Evolutionary conservation across 2,113 vertebrate genomes (phyloP), one percentile per base, ranked within the genome.

Genomic region (Arenaria interpres): DNA sequence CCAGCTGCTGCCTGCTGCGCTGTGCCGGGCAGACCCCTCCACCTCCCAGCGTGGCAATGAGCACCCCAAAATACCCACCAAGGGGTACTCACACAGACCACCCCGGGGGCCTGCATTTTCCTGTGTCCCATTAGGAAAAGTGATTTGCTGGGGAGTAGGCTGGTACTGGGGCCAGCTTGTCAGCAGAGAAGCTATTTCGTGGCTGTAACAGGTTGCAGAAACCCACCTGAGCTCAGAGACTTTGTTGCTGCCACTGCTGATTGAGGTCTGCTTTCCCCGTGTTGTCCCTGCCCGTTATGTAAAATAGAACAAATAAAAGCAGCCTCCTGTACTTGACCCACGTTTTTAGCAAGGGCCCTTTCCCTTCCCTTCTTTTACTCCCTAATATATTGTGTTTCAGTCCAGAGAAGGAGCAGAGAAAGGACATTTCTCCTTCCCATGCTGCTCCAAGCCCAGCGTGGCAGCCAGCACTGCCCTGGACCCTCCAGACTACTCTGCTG

Each of bases 1-100:
- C 11, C 2, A 1, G 16, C 21, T 10, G 8, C 80, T n/a, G 19
- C 54, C 54, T 2, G 18, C 48, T 32, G n/a, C 27, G 1, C 0
- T 5, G 43, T n/a, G 33, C 43, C 2, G 1, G 15, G 12, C 62
- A 69, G 33, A 59, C 4, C n/a, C 59, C 64, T 33, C 15, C 46
- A 30, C 57, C 64, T 72, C 0, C 9, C 46, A 46, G 46, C 10
- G 20, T 46, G 46, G 20, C 20, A 20, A 5, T 46, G 20, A 21
- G 20, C 20, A 46, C 46, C 46, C 46, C 19, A 46, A 46, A 46
- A 10, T 21, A 46, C 45, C 45, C 19, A 19, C 20, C 46, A 46
- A 46, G 46, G 46, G 46, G 46, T 46, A 46, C 20, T 46, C 46
- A 46, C 46, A 21, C 5, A 5, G 46, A 20, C 46, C 46, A 46